Percentiles rank a stretch among this genome's conserved stretches.
Evolutionary conservation across 2,113 vertebrate species (phyloP).

Genomic region (Balaeniceps rex): DNA sequence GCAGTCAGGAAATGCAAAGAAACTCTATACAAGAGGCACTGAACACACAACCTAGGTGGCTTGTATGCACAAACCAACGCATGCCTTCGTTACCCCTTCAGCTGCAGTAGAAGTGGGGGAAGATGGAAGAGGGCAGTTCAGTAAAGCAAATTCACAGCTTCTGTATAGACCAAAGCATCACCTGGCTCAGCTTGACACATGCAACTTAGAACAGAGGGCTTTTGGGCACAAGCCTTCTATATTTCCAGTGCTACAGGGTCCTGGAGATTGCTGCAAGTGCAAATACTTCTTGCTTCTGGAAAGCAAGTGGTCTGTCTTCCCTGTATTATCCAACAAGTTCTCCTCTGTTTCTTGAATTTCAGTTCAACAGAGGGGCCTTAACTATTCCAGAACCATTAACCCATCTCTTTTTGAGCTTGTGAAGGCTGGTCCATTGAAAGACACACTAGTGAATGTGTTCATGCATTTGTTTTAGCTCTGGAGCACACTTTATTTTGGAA

Average conservation of each 20-base stretch:
- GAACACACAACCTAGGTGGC: background rate
- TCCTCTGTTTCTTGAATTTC: background rate
- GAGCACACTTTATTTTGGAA: background rate
- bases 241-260: background rate
- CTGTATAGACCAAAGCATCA: background rate
- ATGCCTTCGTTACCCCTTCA: background rate
- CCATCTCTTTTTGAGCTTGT: background rate
- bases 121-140: background rate
- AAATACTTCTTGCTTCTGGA: background rate
- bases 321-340: accelerated
- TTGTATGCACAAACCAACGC: background rate
- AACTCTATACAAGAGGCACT: background rate
- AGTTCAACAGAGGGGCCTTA: background rate
- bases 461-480: background rate
- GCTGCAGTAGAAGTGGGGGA: background rate
- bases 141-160: background rate
- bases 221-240: background rate
- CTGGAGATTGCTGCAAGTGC: background rate
- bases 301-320: background rate
- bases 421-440: background rate
- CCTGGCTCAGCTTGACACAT: background rate
- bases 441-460: background rate
- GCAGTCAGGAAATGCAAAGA: background rate
- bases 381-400: background rate
- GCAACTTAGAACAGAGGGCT: background rate